These are phyloP conservation scores for Atta texana DNA, from an alignment of 1,140 invertebrate species.

Conservation along the genomic window DNA sequence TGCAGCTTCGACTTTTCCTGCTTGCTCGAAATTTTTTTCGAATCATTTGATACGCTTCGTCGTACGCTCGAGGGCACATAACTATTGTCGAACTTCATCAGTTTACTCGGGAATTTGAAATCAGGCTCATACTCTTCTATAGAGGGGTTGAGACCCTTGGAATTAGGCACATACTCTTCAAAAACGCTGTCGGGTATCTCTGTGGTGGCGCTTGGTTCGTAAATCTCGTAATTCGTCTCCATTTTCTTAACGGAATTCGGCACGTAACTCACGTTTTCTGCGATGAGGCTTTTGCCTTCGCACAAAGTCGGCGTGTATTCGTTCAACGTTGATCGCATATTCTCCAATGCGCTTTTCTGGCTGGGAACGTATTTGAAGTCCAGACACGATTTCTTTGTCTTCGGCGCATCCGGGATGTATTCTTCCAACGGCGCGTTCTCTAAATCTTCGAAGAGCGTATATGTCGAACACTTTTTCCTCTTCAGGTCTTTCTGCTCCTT, in stretches of 20 bases:
- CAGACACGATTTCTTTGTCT: constrained; percentile 43
- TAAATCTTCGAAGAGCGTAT: constrained; percentile 3
- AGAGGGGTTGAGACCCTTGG: constrained; percentile 67
- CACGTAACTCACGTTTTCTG: constrained; percentile 64
- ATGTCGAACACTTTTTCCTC: constrained; percentile 43
- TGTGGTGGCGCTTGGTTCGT: constrained; percentile 69
- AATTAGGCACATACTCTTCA: constrained; percentile 77
- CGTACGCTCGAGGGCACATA: constrained; percentile 75
- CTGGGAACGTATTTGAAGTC: constrained; percentile 77
- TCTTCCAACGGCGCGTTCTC: constrained; percentile 70
- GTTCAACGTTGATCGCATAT: constrained; percentile 66
- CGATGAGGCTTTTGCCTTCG: neutral
- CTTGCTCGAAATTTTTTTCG: constrained; percentile 22
- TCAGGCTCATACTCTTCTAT: constrained; percentile 78
- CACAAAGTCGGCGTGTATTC: constrained; percentile 73
- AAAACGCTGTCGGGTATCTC: constrained; percentile 8
- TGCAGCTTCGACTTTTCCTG: constrained; percentile 30
- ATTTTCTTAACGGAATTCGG: constrained; percentile 73
- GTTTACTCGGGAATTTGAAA: constrained; percentile 71
- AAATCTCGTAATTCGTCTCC: constrained; percentile 67
- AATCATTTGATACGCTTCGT: constrained; percentile 28
- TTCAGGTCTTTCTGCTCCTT: constrained; percentile 21
- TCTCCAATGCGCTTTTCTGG: constrained; percentile 74
- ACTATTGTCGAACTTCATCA: constrained; percentile 77
- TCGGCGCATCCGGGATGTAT: constrained; percentile 74